phyloP scores from a whole-genome alignment of 1,140 invertebrate genomes.

The Anoplolepis gracilipes region DNA sequence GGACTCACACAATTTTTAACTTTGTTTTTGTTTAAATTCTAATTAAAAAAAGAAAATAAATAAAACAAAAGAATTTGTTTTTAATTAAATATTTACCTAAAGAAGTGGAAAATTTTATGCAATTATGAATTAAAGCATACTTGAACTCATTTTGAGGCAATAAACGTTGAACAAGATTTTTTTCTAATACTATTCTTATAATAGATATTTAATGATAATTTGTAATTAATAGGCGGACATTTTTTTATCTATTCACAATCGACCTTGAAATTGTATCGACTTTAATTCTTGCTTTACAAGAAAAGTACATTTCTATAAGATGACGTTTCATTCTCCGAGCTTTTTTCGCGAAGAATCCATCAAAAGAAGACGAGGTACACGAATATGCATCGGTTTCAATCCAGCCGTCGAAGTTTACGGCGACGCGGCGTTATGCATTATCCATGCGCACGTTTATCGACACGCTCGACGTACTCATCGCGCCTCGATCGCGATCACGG shows the following conservation, averaged over 20 bases:
- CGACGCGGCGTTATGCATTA: constrained; percentile 28
- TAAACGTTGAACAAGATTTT: too few species aligned
- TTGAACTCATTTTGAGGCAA: too few species aligned
- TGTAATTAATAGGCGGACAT: background rate
- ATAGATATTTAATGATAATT: too few species aligned
- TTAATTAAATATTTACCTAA: too few species aligned
- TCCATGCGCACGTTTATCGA: constrained; percentile 55
- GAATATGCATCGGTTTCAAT: background rate
- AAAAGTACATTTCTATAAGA: too few species aligned
- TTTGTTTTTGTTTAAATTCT: too few species aligned
- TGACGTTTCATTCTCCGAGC: background rate
- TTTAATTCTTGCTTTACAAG: background rate
- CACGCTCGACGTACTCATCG: constrained; percentile 59
- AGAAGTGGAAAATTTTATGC: too few species aligned
- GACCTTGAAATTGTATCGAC: background rate
- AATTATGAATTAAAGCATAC: too few species aligned
- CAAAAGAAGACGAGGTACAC: background rate
- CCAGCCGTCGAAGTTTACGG: constrained; percentile 13
- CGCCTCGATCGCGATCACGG: constrained; percentile 58
- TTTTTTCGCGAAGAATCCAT: background rate
- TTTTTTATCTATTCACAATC: background rate
- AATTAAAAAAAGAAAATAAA: too few species aligned
- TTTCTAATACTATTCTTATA: too few species aligned
- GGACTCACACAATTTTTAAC: too few species aligned
- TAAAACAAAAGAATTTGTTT: too few species aligned